Base-by-base conservation (phyloP, 2,113 vertebrate species). In the Thoracochromis brauschi region DNA sequence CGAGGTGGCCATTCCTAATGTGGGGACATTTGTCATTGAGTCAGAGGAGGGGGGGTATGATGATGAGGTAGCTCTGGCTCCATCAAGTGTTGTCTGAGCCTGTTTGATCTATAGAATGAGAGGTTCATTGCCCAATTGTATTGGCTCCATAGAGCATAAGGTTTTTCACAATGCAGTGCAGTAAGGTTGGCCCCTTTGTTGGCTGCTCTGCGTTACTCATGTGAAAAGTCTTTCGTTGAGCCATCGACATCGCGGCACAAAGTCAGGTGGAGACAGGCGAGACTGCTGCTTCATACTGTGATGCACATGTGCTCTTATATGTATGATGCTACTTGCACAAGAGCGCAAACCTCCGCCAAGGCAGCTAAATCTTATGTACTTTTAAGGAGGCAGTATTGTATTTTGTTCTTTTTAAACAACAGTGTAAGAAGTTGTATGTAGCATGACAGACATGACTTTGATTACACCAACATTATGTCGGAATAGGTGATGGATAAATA, bases 31-130 rank as follows among this genome's bases (percentile, higher is more conserved):
- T 96, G 96, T 98, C 94, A 97, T 98, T 97, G 97, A 98, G 96
- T 97, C 98, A 96, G 97, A 98, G 96, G 97, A 98, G 96, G 98
- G 98, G 96, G 98, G 98, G 94, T 99, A 99, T 96, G 98, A 99
- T 94, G 98, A 99, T 35, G 97, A 99, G 98, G 98, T 99, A 99
- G 97, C 90, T 40, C 73, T 93, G n/a, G 47, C 49, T 38, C 85
- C 29, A 54, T 40, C 53, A 29, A 54, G 58, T 26, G 8, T 49
- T 42, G 79, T 73, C 80, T 88, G 85, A 84, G 84, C 58, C 81
- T 88, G 83, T 94, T 58, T 92, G 90, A 86, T 68, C 65, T 45
- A 16, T 85, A 75, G 75, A 84, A 40, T 89, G 84, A 83, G 75
- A 42, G 78, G 85, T 53, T 83, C 73, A 29, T n/a, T 84, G 80